Base-by-base conservation (phyloP, 2,113 vertebrate genomes). In the Uria aalge region DNA sequence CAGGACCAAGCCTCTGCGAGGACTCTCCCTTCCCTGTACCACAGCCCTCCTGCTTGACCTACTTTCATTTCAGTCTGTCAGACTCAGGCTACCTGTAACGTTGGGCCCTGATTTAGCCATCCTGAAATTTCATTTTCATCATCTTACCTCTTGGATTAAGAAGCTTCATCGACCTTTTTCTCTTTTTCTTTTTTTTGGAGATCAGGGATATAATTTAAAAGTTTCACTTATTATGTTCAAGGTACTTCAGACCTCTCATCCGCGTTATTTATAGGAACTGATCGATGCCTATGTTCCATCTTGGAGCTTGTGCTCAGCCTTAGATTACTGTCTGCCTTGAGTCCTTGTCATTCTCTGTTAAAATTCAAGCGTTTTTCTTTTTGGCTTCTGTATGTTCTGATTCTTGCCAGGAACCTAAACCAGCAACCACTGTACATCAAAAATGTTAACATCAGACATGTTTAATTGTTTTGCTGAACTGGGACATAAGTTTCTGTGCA, bases 101-200 rank as follows among this genome's bases (percentile, higher is more conserved):
- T 30, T 53, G 16, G 68, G 45, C 48, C n/a, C 62, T 86, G 82
- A 68, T 43, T 77, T 63, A 92, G 67, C 88, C 90, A 79, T 93
- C 90, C 73, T 73, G 60, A 93, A 94, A 94, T 45, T 78, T 84
- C 64, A 81, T 95, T 96, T 90, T 95, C 78, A 72, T 80, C 91
- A 59, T 74, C 62, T 88, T 96, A 87, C 90, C 14, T 75, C 68
- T 75, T 78, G 85, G 94, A 97, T 96, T 97, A 96, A 94, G 92
- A 78, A 85, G 53, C 20, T 79, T 89, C 86, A 94, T 81, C 5
- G 48, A 92, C 52, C 4, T 48, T 81, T 57, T 40, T 18, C 6
- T 50, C 48, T 34, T 8, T 20, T 13, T 5, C 14, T 62, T 47
- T 77, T 15, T 24, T 57, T 34, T 26, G 1, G 40, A 53, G 56